Conservation (phyloP, 2,797 vertebrate species). For the Gymnodraco acuticeps region DNA sequence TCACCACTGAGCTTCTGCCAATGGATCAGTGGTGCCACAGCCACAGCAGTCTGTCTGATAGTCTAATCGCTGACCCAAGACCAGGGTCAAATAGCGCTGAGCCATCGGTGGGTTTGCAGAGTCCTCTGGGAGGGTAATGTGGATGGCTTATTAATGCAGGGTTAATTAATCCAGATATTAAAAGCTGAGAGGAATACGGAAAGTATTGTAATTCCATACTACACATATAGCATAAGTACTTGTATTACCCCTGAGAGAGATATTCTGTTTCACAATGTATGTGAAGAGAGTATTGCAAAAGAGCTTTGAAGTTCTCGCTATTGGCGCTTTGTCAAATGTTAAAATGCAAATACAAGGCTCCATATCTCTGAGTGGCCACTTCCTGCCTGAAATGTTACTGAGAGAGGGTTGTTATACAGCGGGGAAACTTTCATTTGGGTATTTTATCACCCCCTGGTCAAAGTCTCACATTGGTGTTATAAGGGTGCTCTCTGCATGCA, state of each 20-base stretch:
- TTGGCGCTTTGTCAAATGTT: constrained; percentile 37
- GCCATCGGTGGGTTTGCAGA: constrained; percentile 32
- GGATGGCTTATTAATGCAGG: constrained; percentile 31
- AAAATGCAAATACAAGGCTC: constrained; percentile 69
- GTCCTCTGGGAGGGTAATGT: constrained; percentile 3
- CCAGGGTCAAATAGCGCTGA: constrained; percentile 37
- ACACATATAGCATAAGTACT: constrained; percentile 28
- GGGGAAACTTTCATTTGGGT: constrained; percentile 54
- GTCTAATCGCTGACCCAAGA: constrained; percentile 62
- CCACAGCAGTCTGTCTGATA: constrained; percentile 57
- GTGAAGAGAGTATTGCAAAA: constrained; percentile 12
- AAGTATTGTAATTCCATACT: constrained; percentile 14
- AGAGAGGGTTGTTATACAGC: constrained; percentile 49
- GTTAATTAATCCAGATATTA: constrained; percentile 37
- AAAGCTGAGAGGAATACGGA: constrained; percentile 9
- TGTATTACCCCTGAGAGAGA: constrained; percentile 43
- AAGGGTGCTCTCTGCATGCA: constrained; percentile 56
- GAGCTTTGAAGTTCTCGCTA: constrained; percentile 22
- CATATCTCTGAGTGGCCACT: constrained; percentile 63
- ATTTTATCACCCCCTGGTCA: constrained; percentile 59
- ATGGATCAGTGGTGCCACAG: constrained; percentile 59
- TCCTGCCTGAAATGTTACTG: constrained; percentile 44
- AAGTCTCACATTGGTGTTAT: constrained; percentile 29
- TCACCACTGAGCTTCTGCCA: constrained; percentile 59
- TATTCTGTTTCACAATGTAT: constrained; percentile 3